Base-by-base conservation (phyloP, 2,888 invertebrate species). In the Phrixothrix hirtus region DNA sequence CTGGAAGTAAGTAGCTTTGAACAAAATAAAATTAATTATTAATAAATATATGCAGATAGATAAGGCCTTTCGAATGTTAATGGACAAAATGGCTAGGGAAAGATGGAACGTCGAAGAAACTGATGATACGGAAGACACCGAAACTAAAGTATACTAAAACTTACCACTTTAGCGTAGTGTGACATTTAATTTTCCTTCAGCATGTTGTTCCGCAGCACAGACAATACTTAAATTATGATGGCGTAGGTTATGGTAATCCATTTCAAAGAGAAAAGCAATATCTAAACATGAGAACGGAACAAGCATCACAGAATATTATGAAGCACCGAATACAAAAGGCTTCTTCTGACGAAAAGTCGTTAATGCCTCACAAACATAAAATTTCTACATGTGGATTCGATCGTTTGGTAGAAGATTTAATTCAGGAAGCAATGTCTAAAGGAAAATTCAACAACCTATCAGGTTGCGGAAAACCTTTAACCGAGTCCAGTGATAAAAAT, bases 191-290 rank as follows among this genome's bases (percentile, higher is more conserved):
- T 15, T 21, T 31, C 3, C 11, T 31, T 3, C 13, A 88, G 82
- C 92, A 94, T 66, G 91, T 88, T 45, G 90, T 89, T 9, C 93
- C 94, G 0, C 95, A 95, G 72, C 94, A 95, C 71, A 81, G 92
- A 13, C 89, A 89, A 63, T 95, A 90, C 69, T 77, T 94, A 13
- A 88, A 81, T 58, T 88, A 83, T 64, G 91, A 88, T 61, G 92
- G 92, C 2, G 74, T 88, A 1, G 94, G 94, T 0, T 73, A 80
- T 36, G 95, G 95, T 0, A 88, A 86, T 12, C 89, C 88, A 0
- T 84, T 80, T 57, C 88, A 90, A 72, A 78, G 94, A 27, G 81
- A 91, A 69, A 88, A 87, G 58, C 90, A 92, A 65, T 89, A 87
- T 74, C 77, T 83, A 12, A 85, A 87, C 67, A 75, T 80, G 16